Percentiles rank a stretch among this genome's conserved stretches.
Conservation (phyloP, 2,113 vertebrate species). For the Monopterus albus region DNA sequence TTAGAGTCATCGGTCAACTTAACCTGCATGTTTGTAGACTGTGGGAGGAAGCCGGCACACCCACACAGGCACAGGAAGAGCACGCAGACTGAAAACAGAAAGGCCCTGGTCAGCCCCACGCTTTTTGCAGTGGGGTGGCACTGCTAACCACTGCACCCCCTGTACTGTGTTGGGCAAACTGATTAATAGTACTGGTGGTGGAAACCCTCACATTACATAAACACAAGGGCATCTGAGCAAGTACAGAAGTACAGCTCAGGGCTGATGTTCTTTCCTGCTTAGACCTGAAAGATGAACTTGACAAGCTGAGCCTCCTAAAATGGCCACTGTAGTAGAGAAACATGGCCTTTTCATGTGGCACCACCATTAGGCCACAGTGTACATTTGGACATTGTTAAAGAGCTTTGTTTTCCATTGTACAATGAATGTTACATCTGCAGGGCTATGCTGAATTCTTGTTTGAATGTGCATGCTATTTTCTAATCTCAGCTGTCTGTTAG, state of each 20-base stretch:
- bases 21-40: too few relatives aligned
- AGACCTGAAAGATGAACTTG: slow-evolving; percentile 26
- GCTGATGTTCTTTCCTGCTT: background rate
- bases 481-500: background rate
- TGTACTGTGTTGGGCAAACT: too few relatives aligned
- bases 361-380: background rate
- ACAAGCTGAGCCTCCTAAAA: slow-evolving; percentile 12
- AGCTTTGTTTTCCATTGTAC: background rate
- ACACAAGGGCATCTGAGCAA: background rate
- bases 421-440: background rate
- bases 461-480: background rate
- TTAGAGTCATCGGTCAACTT: too few relatives aligned
- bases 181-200: too few relatives aligned
- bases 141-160: too few relatives aligned
- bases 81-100: too few relatives aligned
- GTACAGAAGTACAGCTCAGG: background rate
- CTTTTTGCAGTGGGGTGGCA: too few relatives aligned
- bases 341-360: background rate
- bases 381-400: background rate
- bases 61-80: too few relatives aligned
- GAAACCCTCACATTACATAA: too few relatives aligned
- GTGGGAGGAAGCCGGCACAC: too few relatives aligned
- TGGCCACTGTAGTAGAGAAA: background rate
- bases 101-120: too few relatives aligned
- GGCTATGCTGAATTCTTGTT: background rate